Conservation (phyloP, 2,888 invertebrate genomes). For the Coecobrya sp. region DNA sequence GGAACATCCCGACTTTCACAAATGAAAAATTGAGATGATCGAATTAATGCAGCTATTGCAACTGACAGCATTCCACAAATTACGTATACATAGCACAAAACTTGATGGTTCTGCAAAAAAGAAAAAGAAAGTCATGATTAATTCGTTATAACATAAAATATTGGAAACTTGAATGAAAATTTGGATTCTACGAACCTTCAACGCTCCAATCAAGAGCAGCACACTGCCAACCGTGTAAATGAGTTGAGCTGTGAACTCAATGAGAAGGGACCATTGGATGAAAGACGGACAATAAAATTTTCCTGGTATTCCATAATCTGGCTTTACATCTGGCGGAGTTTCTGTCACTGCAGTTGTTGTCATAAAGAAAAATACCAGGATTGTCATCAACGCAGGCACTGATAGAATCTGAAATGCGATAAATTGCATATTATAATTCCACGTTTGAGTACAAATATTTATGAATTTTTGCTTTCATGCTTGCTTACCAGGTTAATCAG, state of each 20-base stretch:
- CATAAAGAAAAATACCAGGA: slow-evolving; percentile 47
- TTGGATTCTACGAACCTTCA: slow-evolving; percentile 21
- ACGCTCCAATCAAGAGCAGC: slow-evolving; percentile 45
- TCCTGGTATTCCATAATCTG: slow-evolving; percentile 45
- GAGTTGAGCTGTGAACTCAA: slow-evolving; percentile 59
- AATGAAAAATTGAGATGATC: slow-evolving; percentile 54
- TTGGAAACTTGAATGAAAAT: neutral
- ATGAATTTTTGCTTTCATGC: neutral
- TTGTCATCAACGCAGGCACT: slow-evolving; percentile 45
- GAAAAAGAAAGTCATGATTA: neutral
- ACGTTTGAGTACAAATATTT: neutral
- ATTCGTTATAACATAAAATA: neutral
- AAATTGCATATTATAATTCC: neutral
- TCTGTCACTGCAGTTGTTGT: neutral
- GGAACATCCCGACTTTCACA: slow-evolving; percentile 15
- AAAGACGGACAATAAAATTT: slow-evolving; percentile 43
- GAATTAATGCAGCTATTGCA: slow-evolving; percentile 52
- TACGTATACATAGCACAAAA: slow-evolving; percentile 61
- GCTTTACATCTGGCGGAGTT: neutral
- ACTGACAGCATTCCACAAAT: slow-evolving; percentile 53
- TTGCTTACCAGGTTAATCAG: slow-evolving; percentile 25
- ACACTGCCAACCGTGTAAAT: slow-evolving; percentile 54
- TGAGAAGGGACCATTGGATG: slow-evolving; percentile 40
- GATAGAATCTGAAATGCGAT: slow-evolving; percentile 32
- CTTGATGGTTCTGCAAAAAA: slow-evolving; percentile 48